phyloP scores from a whole-genome alignment of 2,797 vertebrate genomes.

The Picus viridis region DNA sequence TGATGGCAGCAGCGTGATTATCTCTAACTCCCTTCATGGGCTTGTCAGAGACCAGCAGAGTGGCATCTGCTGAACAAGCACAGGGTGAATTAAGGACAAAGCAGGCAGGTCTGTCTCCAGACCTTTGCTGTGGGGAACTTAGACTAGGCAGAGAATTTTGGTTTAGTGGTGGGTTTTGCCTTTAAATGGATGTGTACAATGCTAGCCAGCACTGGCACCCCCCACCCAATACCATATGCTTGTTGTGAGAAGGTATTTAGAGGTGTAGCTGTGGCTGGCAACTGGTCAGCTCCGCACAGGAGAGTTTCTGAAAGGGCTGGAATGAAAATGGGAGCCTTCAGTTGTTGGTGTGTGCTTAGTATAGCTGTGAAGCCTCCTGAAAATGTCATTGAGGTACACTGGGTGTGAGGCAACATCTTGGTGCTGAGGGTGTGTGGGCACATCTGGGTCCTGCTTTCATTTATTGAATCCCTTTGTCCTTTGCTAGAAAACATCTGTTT shows the following conservation, averaged over 20 bases:
- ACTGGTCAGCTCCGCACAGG: rapidly evolving
- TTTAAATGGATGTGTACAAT: neutral
- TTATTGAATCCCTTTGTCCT: neutral
- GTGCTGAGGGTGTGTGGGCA: neutral
- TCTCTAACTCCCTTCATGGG: neutral
- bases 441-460: neutral
- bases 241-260: neutral
- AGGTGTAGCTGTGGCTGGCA: neutral
- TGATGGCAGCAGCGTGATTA: neutral
- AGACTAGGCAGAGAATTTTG: neutral
- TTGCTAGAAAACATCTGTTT: neutral
- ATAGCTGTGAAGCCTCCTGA: neutral
- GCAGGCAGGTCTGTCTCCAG: neutral
- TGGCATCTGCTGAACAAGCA: neutral
- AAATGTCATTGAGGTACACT: neutral
- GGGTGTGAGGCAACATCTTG: neutral
- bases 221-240: rapidly evolving
- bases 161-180: neutral
- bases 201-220: neutral
- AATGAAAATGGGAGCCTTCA: neutral
- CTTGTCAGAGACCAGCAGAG: neutral
- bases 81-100: neutral
- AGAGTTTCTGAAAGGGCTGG: neutral
- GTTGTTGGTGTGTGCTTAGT: neutral
- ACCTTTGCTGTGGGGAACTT: neutral